Evolutionary conservation across 2,888 invertebrate species (phyloP).

Genomic region (Drepanosiphum platanoidis): DNA sequence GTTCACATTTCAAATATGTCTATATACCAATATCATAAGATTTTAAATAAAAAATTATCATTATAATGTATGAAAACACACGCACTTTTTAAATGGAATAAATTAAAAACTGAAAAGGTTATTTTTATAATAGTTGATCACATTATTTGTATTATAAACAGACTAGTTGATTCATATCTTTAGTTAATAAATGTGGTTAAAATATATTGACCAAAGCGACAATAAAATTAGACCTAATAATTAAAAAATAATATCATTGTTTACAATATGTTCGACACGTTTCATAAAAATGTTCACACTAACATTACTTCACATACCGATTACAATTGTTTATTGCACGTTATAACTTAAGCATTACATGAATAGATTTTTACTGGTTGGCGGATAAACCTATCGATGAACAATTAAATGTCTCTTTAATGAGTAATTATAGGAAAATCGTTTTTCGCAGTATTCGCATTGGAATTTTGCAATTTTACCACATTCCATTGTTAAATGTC

Average conservation of each 20-base stretch:
- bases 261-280: no score
- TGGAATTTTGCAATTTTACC: slow-evolving; percentile 65
- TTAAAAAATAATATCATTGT: no score
- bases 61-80: no score
- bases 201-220: no score
- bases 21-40: not conserved
- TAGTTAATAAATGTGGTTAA: no score
- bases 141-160: not conserved
- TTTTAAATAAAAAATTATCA: not conserved
- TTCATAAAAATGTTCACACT: no score
- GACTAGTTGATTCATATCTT: not conserved
- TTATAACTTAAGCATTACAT: not conserved
- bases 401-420: slow-evolving; percentile 60
- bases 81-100: not conserved
- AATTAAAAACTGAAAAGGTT: not conserved
- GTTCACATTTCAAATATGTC: not conserved
- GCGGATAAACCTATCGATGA: not conserved
- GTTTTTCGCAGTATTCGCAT: slow-evolving; percentile 65
- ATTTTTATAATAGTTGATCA: not conserved
- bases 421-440: slow-evolving; percentile 54
- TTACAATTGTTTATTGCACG: not conserved
- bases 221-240: no score
- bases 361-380: not conserved
- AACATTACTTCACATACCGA: no score
- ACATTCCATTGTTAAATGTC: slow-evolving; percentile 45